Evolutionary conservation across 1,140 invertebrate species (phyloP).

Genomic region (Pogonognathellus flavescens): DNA sequence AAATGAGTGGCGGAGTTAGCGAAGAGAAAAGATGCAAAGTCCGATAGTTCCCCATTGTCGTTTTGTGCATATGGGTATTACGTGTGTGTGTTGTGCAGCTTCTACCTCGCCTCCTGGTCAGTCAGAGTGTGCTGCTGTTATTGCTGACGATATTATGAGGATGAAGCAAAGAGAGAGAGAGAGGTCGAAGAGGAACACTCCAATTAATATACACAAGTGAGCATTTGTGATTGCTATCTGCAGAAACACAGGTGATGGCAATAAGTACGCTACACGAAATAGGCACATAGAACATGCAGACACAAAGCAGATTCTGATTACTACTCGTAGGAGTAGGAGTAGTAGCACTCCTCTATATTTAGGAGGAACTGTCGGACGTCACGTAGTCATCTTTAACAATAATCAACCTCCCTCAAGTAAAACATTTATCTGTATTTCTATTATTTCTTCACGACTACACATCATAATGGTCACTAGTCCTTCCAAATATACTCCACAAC

Average conservation of each 20-base stretch:
- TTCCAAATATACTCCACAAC: no score
- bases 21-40: not conserved
- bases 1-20: slow-evolving; percentile 8
- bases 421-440: not conserved
- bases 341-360: not conserved
- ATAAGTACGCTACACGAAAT: no score
- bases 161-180: not conserved
- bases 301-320: not conserved
- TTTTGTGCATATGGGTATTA: not conserved
- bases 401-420: not conserved
- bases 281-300: not conserved
- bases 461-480: no score
- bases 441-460: no score
- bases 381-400: slow-evolving; percentile 10
- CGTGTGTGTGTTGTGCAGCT: no score
- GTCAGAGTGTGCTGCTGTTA: no score
- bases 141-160: not conserved
- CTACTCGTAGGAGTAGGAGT: not conserved
- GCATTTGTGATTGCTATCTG: no score
- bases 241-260: no score
- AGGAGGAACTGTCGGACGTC: not conserved
- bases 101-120: no score
- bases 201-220: slow-evolving; percentile 3
- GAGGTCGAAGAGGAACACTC: slow-evolving; percentile 6
- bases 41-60: slow-evolving; percentile 2